A percentile compares a stretch with the other conserved stretches of the same genome.
Conservation (phyloP, 1,140 invertebrate species). For the Leptinotarsa undecemlineata region DNA sequence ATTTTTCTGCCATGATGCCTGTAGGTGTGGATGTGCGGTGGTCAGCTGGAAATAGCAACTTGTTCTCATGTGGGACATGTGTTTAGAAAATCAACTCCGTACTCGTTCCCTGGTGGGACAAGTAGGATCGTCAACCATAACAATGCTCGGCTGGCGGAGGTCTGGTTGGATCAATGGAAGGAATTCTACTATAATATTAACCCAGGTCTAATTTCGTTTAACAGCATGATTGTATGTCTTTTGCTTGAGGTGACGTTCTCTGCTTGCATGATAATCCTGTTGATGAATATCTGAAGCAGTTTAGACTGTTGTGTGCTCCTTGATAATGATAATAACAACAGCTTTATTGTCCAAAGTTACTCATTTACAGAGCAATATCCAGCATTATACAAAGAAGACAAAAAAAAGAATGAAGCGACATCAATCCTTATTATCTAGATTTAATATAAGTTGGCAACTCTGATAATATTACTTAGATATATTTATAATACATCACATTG, state of each 20-base stretch:
- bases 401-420: no score
- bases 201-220: constrained; percentile 69
- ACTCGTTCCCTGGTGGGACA: constrained; percentile 98
- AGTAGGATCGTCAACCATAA: constrained; percentile 98
- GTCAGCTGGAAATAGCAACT: constrained; percentile 93
- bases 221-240: constrained; percentile 29
- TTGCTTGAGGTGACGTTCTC: neutral
- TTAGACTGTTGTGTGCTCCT: no score
- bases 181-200: constrained; percentile 98
- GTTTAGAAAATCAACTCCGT: constrained; percentile 98
- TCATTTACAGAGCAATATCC: no score
- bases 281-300: no score
- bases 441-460: no score
- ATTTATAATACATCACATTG: no score
- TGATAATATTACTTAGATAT: no score
- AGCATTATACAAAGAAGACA: no score
- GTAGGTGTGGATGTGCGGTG: constrained; percentile 97
- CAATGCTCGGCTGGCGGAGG: constrained; percentile 93
- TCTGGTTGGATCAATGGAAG: constrained; percentile 98
- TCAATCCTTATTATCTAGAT: no score
- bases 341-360: no score
- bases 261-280: neutral
- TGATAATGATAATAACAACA: no score
- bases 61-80: constrained; percentile 98
- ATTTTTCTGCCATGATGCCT: constrained; percentile 1